These are phyloP conservation scores for Rugalucina vietnamica DNA, from an alignment of 2,888 invertebrate genomes.

Conservation along the genomic window DNA sequence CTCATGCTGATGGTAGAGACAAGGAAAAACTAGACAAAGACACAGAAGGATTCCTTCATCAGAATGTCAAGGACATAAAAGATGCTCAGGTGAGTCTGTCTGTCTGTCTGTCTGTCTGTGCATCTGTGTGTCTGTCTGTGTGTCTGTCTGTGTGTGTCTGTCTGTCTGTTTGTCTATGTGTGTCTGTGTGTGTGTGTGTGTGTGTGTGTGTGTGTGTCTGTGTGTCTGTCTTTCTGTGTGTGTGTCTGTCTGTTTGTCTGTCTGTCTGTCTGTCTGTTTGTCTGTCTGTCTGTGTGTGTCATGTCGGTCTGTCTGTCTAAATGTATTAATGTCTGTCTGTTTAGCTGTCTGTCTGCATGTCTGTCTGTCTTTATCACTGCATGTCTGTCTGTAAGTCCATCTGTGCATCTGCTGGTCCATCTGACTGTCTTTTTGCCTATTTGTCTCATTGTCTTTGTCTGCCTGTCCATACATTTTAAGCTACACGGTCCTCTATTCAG, in stretches of 20 bases:
- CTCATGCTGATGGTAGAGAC: slow-evolving; percentile 72
- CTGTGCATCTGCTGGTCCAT: too few relatives aligned
- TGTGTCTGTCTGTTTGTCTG: too few relatives aligned
- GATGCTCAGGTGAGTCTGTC: slow-evolving; percentile 71
- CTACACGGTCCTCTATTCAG: too few relatives aligned
- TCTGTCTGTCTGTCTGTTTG: too few relatives aligned
- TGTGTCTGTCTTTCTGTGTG: too few relatives aligned
- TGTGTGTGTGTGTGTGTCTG: too few relatives aligned
- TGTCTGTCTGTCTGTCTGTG: not conserved
- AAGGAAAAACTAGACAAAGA: slow-evolving; percentile 69
- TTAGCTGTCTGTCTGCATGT: not conserved
- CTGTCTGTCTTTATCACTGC: too few relatives aligned
- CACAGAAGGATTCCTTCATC: slow-evolving; percentile 73
- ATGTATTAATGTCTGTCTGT: not conserved
- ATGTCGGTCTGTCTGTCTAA: not conserved
- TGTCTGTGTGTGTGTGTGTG: not conserved
- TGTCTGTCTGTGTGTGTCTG: not conserved
- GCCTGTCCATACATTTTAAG: too few relatives aligned
- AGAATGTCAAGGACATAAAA: slow-evolving; percentile 77
- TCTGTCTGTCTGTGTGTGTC: too few relatives aligned
- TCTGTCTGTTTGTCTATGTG: not conserved
- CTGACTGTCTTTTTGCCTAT: too few relatives aligned
- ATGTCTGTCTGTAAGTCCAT: too few relatives aligned
- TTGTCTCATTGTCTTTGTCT: too few relatives aligned
- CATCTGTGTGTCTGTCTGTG: not conserved